phyloP scores from a whole-genome alignment of 2,797 vertebrate genomes.

The Gobio occitaniae region DNA sequence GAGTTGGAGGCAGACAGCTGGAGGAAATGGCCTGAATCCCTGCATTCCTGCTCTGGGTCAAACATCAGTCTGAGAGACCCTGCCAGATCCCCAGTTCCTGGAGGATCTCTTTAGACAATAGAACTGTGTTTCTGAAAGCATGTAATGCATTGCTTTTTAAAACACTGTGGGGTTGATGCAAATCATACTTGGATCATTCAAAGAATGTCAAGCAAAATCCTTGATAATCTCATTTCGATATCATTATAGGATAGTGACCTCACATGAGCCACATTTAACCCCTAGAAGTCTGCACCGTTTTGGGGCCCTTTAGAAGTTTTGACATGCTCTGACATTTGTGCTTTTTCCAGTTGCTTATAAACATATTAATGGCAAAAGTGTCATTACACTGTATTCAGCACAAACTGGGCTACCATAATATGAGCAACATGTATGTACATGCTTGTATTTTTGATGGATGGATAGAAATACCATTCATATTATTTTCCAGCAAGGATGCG shows the following conservation, averaged over 20 bases:
- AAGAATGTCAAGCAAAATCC: not conserved
- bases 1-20: slow-evolving; percentile 53
- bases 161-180: not conserved
- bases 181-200: not conserved
- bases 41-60: slow-evolving; percentile 57
- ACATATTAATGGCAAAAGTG: no score
- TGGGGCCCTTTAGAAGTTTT: no score
- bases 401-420: no score
- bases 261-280: not conserved
- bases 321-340: no score
- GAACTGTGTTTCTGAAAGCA: slow-evolving; percentile 13
- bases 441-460: not conserved
- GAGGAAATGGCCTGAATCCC: slow-evolving; percentile 50
- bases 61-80: slow-evolving; percentile 45
- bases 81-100: slow-evolving; percentile 39
- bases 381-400: no score
- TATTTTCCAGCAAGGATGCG: not conserved
- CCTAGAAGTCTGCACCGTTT: no score
- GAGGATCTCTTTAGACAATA: slow-evolving; percentile 42
- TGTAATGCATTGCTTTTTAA: not conserved
- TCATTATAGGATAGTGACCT: not conserved
- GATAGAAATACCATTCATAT: not conserved
- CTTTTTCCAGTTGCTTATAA: no score
- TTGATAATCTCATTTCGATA: not conserved
- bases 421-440: no score